Base-by-base conservation (phyloP, 2,888 invertebrate genomes). In the Spisula subtruncata region DNA sequence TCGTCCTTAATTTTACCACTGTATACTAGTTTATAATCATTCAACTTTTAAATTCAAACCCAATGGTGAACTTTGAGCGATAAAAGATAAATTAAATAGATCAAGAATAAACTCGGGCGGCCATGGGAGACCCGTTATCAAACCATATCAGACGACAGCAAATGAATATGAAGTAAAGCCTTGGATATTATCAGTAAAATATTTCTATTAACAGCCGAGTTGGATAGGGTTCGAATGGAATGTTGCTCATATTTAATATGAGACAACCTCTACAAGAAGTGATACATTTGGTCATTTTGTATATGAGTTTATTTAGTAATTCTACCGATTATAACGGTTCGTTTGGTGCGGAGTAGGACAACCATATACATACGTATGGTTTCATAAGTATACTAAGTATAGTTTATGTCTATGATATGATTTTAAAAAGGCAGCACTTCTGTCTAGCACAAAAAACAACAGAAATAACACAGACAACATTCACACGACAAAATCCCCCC, bases 51-150 rank as follows among this genome's bases (percentile, higher is more conserved):
- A 32, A 75, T 75, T 75, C 75, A 25, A 75, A 75, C 32, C 18
- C 0, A 75, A 35, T 35, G 35, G 12, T 75, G 75, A 75, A 75
- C 75, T 75, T 32, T 35, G 16, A 75, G 25, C 75, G 75, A 75
- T 75, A 75, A 75, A 75, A 35, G 75, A 75, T 75, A 75, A 32
- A n/a, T 18, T 35, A 35, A 75, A 75, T 75, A 75, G 14, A 25
- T 35, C 35, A 35, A 14, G 35, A 75, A 32, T 75, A 75, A 75
- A 35, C 75, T 32, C 32, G 14, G 5, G 25, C 75, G 16, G 35
- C 25, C 75, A 16, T 75, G 75, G 75, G 75, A 75, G 75, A 32
- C 18, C 5, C 12, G 32, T 35, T 35, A 75, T 75, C 35, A 75
- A 29, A 0, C 0, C 12, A 75, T 75, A 75, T 75, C 75, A 75